Base-by-base conservation (phyloP, 2,113 vertebrate species). In the Agelaius tricolor region DNA sequence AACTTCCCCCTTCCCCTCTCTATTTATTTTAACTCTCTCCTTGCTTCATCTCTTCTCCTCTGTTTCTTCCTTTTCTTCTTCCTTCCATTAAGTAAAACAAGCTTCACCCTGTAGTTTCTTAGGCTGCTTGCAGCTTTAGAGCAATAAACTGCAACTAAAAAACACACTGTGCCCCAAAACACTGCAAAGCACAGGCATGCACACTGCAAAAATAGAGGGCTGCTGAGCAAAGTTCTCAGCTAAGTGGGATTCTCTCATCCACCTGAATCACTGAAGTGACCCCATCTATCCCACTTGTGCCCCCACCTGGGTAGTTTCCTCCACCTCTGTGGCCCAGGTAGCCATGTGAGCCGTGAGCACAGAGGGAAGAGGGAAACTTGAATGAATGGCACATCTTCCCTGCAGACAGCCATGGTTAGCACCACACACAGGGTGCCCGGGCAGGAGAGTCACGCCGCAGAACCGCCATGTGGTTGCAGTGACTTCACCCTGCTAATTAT, bases 1-100 rank as follows among this genome's bases (percentile, higher is more conserved):
- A 89, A 85, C 81, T 86, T 95, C 44, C 75, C 89, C 37, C 66
- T 79, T 91, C 62, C 76, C 20, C 26, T 93, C 46, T 69, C 15
- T 84, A 83, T 90, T 95, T 96, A 72, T 88, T 93, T 95, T 92
- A 92, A 80, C 86, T 67, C 35, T 90, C 27, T 54, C 79, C 21
- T 77, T 71, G 61, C 59, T 90, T 91, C 35, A 0, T 90, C 57
- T 77, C 55, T 92, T 67, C 75, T 74, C 46, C 26, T 75, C 57
- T 94, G 84, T 93, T 96, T 91, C 55, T 94, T 87, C 65, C 41
- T 57, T 84, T 61, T 23, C 44, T 77, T 95, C 65, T 77, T 95
- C 65, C 61, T 92, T 77, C 68, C 49, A n/a, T 59, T 85, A 88
- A 63, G 21, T 24, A 30, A 76, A 88, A 80, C 59, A 54, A 57